phyloP scores from a whole-genome alignment of 2,888 invertebrate genomes.

The Drosophila anceps region DNA sequence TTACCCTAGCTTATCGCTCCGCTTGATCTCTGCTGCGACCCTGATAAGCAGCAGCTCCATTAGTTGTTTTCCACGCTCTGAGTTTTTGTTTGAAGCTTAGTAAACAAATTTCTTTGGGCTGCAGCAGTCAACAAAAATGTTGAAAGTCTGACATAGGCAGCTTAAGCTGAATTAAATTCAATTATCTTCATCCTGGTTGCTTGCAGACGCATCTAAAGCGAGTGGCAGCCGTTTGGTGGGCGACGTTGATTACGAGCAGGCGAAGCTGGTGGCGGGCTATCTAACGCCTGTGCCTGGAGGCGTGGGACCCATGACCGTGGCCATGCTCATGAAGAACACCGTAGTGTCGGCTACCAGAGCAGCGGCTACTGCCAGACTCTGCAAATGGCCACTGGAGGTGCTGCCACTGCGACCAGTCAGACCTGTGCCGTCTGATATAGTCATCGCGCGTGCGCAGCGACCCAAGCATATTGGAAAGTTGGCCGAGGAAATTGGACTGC shows the following conservation, averaged over 20 bases:
- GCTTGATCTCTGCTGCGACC: conserved; percentile 26
- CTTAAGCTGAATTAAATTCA: neutral
- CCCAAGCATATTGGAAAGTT: conserved; percentile 93
- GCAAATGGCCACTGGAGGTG: conserved; percentile 90
- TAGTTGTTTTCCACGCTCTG: conserved; percentile 16
- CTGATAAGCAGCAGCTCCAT: conserved; percentile 34
- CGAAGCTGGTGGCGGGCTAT: conserved; percentile 91
- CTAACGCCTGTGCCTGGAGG: conserved; percentile 98
- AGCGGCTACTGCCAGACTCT: conserved; percentile 86
- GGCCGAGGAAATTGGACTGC: conserved; percentile 94
- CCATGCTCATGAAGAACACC: conserved; percentile 98
- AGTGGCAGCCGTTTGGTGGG: conserved; percentile 94
- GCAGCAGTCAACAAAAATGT: neutral
- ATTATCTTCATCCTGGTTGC: neutral
- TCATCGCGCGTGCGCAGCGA: conserved; percentile 93
- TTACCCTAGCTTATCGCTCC: conserved; percentile 28
- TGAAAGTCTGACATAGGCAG: neutral
- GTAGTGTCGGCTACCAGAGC: conserved; percentile 92
- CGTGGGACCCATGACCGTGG: conserved; percentile 99
- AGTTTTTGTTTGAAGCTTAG: neutral
- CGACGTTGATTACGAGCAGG: conserved; percentile 96
- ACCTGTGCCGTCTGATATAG: conserved; percentile 97
- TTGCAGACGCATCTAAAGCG: conserved; percentile 90
- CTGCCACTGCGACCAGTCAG: conserved; percentile 88
- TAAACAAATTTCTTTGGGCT: neutral